These are phyloP conservation scores for Crax fasciolata DNA, from an alignment of 2,797 vertebrate species.

Conservation along the genomic window DNA sequence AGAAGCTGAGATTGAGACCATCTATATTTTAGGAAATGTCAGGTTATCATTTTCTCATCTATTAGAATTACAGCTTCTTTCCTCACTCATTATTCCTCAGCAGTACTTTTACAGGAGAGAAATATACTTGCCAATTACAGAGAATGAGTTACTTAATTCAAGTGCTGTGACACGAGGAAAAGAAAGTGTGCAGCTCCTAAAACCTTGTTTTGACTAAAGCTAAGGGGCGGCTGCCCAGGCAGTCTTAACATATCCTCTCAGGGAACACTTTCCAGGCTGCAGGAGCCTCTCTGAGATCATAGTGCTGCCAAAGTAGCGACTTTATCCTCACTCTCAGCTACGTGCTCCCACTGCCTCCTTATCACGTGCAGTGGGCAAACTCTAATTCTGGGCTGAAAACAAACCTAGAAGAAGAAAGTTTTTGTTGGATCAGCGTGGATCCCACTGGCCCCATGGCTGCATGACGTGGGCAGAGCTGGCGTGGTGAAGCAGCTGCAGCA, in stretches of 20 bases:
- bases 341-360: fast-evolving
- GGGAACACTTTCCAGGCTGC: neutral
- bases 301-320: fast-evolving
- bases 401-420: neutral
- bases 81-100: neutral
- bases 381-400: neutral
- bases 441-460: neutral
- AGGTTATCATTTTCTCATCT: neutral
- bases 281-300: neutral
- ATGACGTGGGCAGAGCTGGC: neutral
- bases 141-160: neutral
- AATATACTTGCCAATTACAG: neutral
- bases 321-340: neutral
- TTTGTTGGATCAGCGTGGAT: neutral
- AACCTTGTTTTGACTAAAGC: slow-evolving; percentile 19
- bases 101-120: neutral
- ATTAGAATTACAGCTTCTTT: neutral
- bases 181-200: neutral
- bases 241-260: neutral
- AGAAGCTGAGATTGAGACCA: neutral
- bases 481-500: neutral
- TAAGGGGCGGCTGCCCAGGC: neutral
- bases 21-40: neutral
- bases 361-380: neutral
- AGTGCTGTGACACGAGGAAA: neutral